Evolutionary conservation across 2,113 vertebrate species (phyloP), one percentile per base, ranked within the genome.

Genomic region (Mus spicilegus): DNA sequence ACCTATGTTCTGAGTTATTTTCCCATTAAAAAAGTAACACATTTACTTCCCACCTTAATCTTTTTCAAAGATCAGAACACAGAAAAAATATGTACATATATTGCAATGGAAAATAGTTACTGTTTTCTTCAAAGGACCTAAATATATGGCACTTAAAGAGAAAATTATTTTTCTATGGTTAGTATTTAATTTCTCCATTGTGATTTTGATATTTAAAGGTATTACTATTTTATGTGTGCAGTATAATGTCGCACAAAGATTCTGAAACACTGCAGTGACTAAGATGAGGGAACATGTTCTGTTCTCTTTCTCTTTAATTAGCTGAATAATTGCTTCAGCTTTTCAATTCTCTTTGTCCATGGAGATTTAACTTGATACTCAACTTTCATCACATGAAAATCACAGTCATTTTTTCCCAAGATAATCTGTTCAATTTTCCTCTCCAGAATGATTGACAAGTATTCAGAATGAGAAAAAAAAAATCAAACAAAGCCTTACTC

Each of bases 381-480:
- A 91, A 91, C 56, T 95, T 96, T 93, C 42, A 85, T 36, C 73
- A 54, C 70, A 80, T 76, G 51, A 95, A 95, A 92, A 88, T 92
- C 65, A 95, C 28, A 61, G 80, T 96, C 36, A 24, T 20, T 73
- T 89, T 90, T 96, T 95, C 72, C 94, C 54, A 95, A 88, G 63
- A 81, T 85, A 95, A 96, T 76, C 24, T 97, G 75, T 95, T 96
- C 85, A 87, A 5, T 87, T 96, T 96, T 90, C 39, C 87, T 97
- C 56, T 90, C 51, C 6, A 54, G 51, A 94, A 72, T 94, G 90
- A 95, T 36, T 95, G 94, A 96, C 65, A 96, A 67, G 67, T 96
- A 39, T 92, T 91, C 9, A 93, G 73, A 94, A 94, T 87, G 77
- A 96, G 77, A 17, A 96, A 96, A 95, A 95, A 94, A 95, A 94